Evolutionary conservation across 2,113 vertebrate species (phyloP).

Genomic region (Cyphomyrus plagiostoma): DNA sequence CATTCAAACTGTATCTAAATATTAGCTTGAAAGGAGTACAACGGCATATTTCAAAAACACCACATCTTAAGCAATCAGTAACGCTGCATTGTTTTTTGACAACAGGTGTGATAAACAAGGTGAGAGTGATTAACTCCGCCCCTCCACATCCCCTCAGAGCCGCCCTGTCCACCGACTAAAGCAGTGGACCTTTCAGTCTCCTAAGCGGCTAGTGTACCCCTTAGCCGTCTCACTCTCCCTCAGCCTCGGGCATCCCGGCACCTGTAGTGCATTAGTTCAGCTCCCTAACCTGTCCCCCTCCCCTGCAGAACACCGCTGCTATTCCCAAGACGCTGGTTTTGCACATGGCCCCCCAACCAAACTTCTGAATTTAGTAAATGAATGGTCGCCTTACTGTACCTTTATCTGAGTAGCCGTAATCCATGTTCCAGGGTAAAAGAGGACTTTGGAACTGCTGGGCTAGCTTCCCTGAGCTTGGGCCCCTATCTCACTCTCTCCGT

Average conservation of each 20-base stretch:
- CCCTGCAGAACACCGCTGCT: not conserved
- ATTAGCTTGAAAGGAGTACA: not conserved
- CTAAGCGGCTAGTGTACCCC: not conserved
- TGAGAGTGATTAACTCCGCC: not conserved
- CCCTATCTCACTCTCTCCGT: not conserved
- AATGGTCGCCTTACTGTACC: constrained; percentile 46
- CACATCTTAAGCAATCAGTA: not conserved
- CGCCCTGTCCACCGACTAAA: not conserved
- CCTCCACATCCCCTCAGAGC: not conserved
- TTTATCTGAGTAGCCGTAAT: constrained; percentile 56
- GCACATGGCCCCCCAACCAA: not conserved
- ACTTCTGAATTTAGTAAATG: constrained; percentile 18
- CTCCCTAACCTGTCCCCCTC: not conserved
- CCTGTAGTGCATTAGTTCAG: not conserved
- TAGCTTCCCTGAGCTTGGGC: not conserved
- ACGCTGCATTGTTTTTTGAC: not conserved
- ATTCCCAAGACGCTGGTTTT: not conserved
- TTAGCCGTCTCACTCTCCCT: not conserved
- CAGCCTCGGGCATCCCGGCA: not conserved
- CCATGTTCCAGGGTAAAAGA: constrained; percentile 43
- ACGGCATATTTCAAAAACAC: not conserved
- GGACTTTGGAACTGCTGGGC: constrained; percentile 36
- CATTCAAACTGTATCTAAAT: not conserved
- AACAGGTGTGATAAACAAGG: not conserved
- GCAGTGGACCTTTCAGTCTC: not conserved